Evolutionary conservation across 2,113 vertebrate genomes (phyloP), one percentile per base, ranked within the genome.

Genomic region (Piprites chloris): DNA sequence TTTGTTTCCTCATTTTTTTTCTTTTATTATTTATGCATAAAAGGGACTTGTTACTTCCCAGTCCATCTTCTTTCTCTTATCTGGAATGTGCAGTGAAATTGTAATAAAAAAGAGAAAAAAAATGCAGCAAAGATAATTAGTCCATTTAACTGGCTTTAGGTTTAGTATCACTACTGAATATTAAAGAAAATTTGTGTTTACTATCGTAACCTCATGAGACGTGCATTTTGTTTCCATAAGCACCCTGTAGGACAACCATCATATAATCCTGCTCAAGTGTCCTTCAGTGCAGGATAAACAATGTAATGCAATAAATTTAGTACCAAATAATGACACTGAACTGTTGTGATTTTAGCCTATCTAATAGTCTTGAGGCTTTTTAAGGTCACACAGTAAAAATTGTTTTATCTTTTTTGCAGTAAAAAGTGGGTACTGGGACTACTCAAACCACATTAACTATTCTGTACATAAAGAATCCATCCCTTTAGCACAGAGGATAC

Each of bases 121-220:
- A 35, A 3, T 41, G 41, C 12, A 27, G 20, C 14, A 63, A 72
- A 58, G 18, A n/a, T 33, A 85, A 65, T 88, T 6, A 80, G 58
- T 50, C 37, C 3, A 33, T 92, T 87, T 85, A 82, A 28, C 61
- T 88, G 32, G 7, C 26, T 92, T 85, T 59, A 46, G 35, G 7
- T 85, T 93, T 84, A 52, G n/a, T 53, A 47, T 68, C 41, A 59
- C 26, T 39, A 6, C 14, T 78, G 56, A 78, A 89, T 77, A 35
- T 19, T 89, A 87, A 76, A 80, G 73, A 87, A 96, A 94, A 89
- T 65, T 47, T 90, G 14, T 63, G 27, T 79, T 97, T 88, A 50
- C 50, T 77, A 14, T 83, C 22, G 22, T 55, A 68, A 49, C n/a
- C 35, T 84, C 67, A 63, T 44, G 68, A 96, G 80, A 92, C 35